These are phyloP conservation scores for Tipula confusa DNA, from an alignment of 2,888 invertebrate species.

Conservation along the genomic window DNA sequence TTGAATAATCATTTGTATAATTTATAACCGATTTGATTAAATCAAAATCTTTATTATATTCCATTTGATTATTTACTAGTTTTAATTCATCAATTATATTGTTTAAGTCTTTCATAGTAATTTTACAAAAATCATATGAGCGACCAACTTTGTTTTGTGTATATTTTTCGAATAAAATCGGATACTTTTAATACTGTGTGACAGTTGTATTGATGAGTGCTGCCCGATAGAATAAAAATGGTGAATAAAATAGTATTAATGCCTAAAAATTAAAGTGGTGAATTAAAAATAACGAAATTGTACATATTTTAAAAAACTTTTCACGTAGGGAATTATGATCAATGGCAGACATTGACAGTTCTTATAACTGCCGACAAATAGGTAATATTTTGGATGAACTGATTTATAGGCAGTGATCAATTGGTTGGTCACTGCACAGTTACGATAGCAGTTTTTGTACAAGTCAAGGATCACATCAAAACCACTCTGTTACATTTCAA, in stretches of 20 bases:
- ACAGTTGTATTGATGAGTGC: background rate
- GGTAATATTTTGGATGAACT: no score
- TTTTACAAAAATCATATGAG: background rate
- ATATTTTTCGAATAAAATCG: background rate
- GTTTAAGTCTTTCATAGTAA: conserved; percentile 8
- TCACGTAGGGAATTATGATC: no score
- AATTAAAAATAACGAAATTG: background rate
- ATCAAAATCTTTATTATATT: conserved; percentile 43
- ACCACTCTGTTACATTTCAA: no score
- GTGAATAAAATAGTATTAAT: background rate
- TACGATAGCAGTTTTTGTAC: no score
- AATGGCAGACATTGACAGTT: no score
- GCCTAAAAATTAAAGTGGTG: background rate
- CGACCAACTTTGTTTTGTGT: background rate
- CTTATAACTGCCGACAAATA: no score
- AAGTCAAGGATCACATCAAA: no score
- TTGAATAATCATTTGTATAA: conserved; percentile 41
- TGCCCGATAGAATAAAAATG: background rate
- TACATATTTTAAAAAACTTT: background rate
- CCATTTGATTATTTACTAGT: conserved; percentile 38
- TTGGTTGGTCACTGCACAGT: no score
- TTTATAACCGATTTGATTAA: conserved; percentile 41
- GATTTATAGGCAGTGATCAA: no score
- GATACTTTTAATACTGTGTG: background rate
- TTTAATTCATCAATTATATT: background rate